Base-by-base conservation (phyloP, 2,797 vertebrate genomes). In the Heliangelus exortis region DNA sequence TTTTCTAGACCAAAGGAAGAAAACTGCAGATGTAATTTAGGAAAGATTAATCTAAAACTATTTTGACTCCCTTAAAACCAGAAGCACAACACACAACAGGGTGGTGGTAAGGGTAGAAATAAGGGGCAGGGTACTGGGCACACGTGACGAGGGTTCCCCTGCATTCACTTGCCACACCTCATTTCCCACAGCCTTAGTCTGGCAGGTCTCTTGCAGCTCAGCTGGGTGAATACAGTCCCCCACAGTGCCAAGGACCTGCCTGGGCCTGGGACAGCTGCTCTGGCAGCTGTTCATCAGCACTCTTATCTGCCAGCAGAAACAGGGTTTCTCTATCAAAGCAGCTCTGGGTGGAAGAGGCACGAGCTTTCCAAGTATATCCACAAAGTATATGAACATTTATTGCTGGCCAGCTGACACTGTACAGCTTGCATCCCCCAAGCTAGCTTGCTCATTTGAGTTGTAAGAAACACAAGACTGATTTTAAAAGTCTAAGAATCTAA, bases 61-160 rank as follows among this genome's bases (percentile, higher is more conserved):
- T 6, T 86, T 67, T 58, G 6, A 36, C 5, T 45, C 23, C 19
- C 36, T 92, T 53, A 34, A 59, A 77, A 76, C 15, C 25, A 21
- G 55, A 81, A 55, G 29, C 26, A n/a, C 55, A 54, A 2, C 59
- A 72, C 28, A 8, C 31, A 54, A 4, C 10, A 3, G 17, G 26
- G 45, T 55, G 48, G 25, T 0, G 22, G 19, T 26, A 12, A 3
- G 25, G 23, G 34, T 34, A 54, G 63, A 43, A 62, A 31, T 17
- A 23, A 51, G 31, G 36, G 34, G 36, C 21, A 7, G 26, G 20
- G 26, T 41, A 25, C 75, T 29, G 75, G 54, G 53, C 69, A 34
- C 4, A 0, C 19, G 16, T 50, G 25, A 23, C 0, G 0, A 63
- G 31, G 39, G n/a, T 76, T 59, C 13, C 50, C 45, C 54, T 22